phyloP scores from a whole-genome alignment of 2,113 vertebrate species.

The Chloebia gouldiae region DNA sequence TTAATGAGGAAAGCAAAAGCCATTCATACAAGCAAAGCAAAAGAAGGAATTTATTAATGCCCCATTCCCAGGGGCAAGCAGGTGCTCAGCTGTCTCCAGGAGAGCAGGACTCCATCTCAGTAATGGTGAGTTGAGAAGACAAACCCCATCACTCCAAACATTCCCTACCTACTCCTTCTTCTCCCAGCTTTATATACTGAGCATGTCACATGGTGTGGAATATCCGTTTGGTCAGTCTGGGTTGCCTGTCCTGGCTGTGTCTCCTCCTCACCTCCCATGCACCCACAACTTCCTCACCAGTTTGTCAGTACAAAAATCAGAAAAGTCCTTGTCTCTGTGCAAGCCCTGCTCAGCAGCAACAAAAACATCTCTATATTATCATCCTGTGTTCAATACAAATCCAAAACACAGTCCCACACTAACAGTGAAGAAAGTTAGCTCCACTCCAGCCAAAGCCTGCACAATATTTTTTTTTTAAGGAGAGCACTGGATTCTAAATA shows the following conservation, averaged over 20 bases:
- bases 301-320: not conserved
- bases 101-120: not conserved
- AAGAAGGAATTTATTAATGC: not conserved
- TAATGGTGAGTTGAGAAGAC: not conserved
- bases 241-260: not conserved
- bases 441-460: not conserved
- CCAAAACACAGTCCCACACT: not conserved
- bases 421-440: not conserved
- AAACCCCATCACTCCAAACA: not conserved
- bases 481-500: not conserved
- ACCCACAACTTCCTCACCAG: not conserved
- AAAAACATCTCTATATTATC: not conserved
- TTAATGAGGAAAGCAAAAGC: not conserved
- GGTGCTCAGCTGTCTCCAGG: not conserved
- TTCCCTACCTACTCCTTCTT: not conserved
- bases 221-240: not conserved
- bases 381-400: not conserved
- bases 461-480: not conserved
- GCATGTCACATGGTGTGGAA: not conserved
- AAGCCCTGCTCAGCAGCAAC: not conserved
- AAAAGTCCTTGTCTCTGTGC: not conserved
- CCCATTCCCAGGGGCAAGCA: not conserved
- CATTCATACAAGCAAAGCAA: not conserved
- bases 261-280: not conserved
- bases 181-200: not conserved